Base-by-base conservation (phyloP, 2,113 vertebrate species). In the Jaculus jaculus region DNA sequence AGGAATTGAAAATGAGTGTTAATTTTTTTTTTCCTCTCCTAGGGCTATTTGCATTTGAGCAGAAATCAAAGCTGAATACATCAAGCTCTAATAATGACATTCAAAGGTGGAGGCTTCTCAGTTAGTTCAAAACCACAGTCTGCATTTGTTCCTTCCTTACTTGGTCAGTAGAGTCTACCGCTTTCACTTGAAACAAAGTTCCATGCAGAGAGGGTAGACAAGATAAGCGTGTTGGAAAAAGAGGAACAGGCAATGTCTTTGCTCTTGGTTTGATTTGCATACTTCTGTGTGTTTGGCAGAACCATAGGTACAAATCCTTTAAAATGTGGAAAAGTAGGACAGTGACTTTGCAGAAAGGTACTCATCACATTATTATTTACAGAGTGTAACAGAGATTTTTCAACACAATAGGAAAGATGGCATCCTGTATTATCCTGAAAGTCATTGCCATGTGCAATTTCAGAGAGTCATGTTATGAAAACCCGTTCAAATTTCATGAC, bases 381-480 rank as follows among this genome's bases (percentile, higher is more conserved):
- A 78, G 63, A 11, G 2, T 15, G 20, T n/a, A 15, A 42, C 32
- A 91, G 24, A 37, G 63, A 87, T 74, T 91, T 91, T 91, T 78
- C 28, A 95, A 47, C 28, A 81, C 84, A 74, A 28, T 66, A 77
- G 21, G 75, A 75, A 37, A 87, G 3, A 30, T 73, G 11, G 7
- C 30, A 65, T 37, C 61, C 7, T 92, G 71, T 30, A 65, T 65
- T n/a, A 86, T 71, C 5, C n/a, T 24, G 5, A 24, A 79, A 91
- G 26, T 92, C 34, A 77, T 47, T 77, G 30, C 24, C 28, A 82
- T 84, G 34, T 68, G 58, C 23, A 87, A 32, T 42, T 89, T 84
- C 37, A 78, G 39, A 91, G 79, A 91, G 68, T 42, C 26, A 51
- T 15, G 10, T 91, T 96, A 84, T 93, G 26, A 87, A 84, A 78